Conservation (phyloP, 2,797 vertebrate genomes). For the Rhabdophis nuchalis region DNA sequence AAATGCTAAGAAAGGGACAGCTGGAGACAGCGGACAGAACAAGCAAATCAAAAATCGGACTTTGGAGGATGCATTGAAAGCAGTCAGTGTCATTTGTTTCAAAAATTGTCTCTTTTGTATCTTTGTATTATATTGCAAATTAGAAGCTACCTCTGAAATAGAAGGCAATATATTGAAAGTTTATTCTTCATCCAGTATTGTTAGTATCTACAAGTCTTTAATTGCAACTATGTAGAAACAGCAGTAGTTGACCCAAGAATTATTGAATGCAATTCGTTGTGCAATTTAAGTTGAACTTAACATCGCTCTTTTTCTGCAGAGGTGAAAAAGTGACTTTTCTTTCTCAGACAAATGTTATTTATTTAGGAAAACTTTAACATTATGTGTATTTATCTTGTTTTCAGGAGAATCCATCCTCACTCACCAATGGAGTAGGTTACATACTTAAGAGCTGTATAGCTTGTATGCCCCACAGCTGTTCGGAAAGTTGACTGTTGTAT, state of each 20-base stretch:
- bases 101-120: neutral
- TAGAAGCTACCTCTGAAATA: neutral
- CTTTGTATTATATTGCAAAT: neutral
- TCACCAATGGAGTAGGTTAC: neutral
- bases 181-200: neutral
- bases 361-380: neutral
- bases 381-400: neutral
- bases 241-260: neutral
- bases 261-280: neutral
- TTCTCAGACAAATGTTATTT: neutral
- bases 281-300: neutral
- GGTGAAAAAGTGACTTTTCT: neutral
- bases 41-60: slow-evolving; percentile 67
- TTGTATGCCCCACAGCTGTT: neutral
- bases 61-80: slow-evolving; percentile 86
- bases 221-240: neutral
- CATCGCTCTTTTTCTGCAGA: neutral
- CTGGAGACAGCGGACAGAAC: neutral
- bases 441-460: neutral
- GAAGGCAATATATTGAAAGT: neutral
- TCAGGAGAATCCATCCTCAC: neutral
- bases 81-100: slow-evolving; percentile 73
- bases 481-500: neutral
- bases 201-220: neutral
- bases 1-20: slow-evolving; percentile 66